These are phyloP conservation scores for Ypsolopha scabrella DNA, from an alignment of 2,888 invertebrate species.

Conservation along the genomic window DNA sequence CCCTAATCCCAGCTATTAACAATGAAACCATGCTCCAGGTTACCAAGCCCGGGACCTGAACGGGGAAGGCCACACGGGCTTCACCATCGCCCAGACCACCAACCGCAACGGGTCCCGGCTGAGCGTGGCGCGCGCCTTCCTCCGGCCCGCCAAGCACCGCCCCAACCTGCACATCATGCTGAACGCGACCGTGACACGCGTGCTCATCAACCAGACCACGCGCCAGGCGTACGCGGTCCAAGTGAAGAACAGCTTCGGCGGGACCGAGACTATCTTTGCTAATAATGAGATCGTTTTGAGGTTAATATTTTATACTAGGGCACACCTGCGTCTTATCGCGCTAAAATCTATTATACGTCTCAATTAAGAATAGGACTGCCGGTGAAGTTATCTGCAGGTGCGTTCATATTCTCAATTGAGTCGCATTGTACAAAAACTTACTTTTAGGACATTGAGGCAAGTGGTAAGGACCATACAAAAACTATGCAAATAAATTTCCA, in stretches of 20 bases:
- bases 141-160: constrained; percentile 81
- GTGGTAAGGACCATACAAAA: too few relatives aligned
- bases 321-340: too few relatives aligned
- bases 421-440: too few relatives aligned
- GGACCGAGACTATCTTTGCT: constrained; percentile 70
- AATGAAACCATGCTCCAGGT: constrained; percentile 47
- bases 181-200: constrained; percentile 82
- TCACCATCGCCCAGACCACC: constrained; percentile 90
- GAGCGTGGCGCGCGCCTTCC: constrained; percentile 84
- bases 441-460: too few relatives aligned
- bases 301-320: constrained; percentile 39
- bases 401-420: too few relatives aligned
- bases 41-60: constrained; percentile 84
- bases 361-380: too few relatives aligned
- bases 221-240: constrained; percentile 85
- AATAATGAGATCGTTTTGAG: constrained; percentile 76
- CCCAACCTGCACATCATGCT: constrained; percentile 86
- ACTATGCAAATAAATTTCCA: too few relatives aligned
- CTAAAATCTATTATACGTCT: too few relatives aligned
- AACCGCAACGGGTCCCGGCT: constrained; percentile 87
- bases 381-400: too few relatives aligned
- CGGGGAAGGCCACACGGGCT: constrained; percentile 84
- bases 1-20: too few relatives aligned
- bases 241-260: constrained; percentile 69
- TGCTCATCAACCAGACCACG: constrained; percentile 80